Base-by-base conservation (phyloP, 2,888 invertebrate species). In the Cephus pygmeus region DNA sequence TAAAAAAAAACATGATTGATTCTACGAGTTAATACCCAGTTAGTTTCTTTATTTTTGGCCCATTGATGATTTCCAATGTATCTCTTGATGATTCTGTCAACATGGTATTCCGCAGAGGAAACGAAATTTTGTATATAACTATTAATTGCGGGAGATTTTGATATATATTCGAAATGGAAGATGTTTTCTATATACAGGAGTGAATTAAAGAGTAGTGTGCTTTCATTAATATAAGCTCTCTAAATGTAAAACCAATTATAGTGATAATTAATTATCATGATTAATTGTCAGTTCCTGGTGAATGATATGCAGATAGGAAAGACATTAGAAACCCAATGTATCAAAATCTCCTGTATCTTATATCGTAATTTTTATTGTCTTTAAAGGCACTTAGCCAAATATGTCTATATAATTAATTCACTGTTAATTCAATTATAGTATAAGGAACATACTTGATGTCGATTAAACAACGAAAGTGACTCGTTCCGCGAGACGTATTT, bases 391-490 rank as follows among this genome's bases (percentile, higher is more conserved):
- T 56, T 56, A 56, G 56, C 56, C 56, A 56, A 56, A 56, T 56
- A 56, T 56, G 23, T 23, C 56, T 23, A 23, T 23, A 56, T 23
- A 9, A 56, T 56, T 56, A 56, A 56, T 56, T 23, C 56, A 56
- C 56, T 56, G 56, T 56, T 56, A 23, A 56, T 56, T 56, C 23
- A 23, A 56, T 56, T 56, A 56, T 56, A 56, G 23, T 56, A 56
- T 56, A 56, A 56, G 56, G 23, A 56, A 56, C 56, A 56, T 56
- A 56, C 56, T 56, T 56, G 56, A 56, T 56, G 56, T 56, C 56
- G 56, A 56, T 56, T 23, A 56, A 56, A 56, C 56, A 56, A 56
- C 71, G 71, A 71, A 71, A 71, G 15, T 71, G 31, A 71, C 71
- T 31, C 71, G 71, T 30, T 31, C 12, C 12, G 71, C 23, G 56